Base-by-base conservation (phyloP, 2,797 vertebrate genomes). In the Eupleurogrammus muticus region DNA sequence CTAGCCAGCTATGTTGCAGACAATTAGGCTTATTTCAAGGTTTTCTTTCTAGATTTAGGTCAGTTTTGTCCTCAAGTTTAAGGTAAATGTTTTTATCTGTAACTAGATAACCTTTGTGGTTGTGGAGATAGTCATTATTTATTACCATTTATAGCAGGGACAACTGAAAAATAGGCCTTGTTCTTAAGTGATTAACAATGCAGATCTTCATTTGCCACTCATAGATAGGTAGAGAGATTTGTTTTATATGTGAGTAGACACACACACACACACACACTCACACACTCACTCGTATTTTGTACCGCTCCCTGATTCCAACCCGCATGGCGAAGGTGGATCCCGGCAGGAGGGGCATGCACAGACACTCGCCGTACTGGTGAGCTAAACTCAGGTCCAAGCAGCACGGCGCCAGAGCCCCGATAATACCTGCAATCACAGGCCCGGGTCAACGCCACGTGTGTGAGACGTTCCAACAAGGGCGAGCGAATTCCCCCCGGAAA, bases 281-380 rank as follows among this genome's bases (percentile, higher is more conserved):
- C n/a, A 24, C 36, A 73, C 94, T 94, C 90, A 97, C 95, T 83
- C 66, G 87, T 87, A 97, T 96, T 87, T 95, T 96, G 84, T 95
- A 93, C 53, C 95, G 90, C 87, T 96, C 96, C 82, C 96, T 90
- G 80, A 94, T 93, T 56, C 94, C 95, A n/a, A 94, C 93, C 55
- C 96, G 92, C 67, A 96, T 74, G 21, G 95, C 95, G 32, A 96
- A 91, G 8, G 95, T 94, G 68, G 96, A 95, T 17, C 95, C 96
- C 0, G 94, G 95, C 11, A 97, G 86, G 66, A 96, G 70, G 7
- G 96, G 94, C 83, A 95, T 85, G 79, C 95, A 96, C 53, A 94
- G 56, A 72, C 94, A 94, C 79, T 96, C 96, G 23, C 95, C 95
- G 2, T 91, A 94, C 80, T 90, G 93, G 73, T 96, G 93, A 59